Base-by-base conservation (phyloP, 1,140 invertebrate genomes). In the Calosoma granatense region DNA sequence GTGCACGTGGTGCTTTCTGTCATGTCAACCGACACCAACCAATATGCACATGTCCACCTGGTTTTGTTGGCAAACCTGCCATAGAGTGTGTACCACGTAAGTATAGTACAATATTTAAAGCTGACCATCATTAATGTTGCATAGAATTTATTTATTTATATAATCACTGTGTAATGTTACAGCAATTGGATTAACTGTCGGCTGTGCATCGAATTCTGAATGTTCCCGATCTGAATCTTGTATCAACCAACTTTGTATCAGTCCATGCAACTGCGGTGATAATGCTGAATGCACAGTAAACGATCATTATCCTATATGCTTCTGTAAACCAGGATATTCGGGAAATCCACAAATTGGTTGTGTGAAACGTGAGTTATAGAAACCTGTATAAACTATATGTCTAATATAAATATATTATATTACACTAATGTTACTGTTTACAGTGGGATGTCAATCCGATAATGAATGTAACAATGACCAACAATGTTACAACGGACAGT, bases 261-360 rank as follows among this genome's bases (percentile, higher is more conserved):
- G 81, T 67, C 90, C 91, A 0, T 94, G 91, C 62, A 85, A 88
- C 57, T 94, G 92, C 66, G 91, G 90, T 39, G 73, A 79, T 1
- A 84, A 92, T 66, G 83, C 90, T 1, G 83, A 88, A 61, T 94
- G 91, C 69, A 75, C 74, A 56, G 87, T 92, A 1, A 72, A 79
- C 51, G 82, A 88, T 70, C 90, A 94, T 66, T 87, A 89, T 73
- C 87, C 90, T 23, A 81, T 85, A 3, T 93, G 90, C 66, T 81
- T 77, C 60, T 94, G 91, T 67, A 72, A 80, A 63, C 79, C 82
- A 15, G 87, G 87, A 47, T 89, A 81, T 68, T 88, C 87, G 20
- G 89, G 89, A 65, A 90, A 91, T 72, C 86, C 89, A 15, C 88
- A 92, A 72, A 76, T 79, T 56, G 86, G 85, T 52, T 93, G 90